These are phyloP conservation scores for Parus major DNA, from an alignment of 2,113 vertebrate species.

Conservation along the genomic window DNA sequence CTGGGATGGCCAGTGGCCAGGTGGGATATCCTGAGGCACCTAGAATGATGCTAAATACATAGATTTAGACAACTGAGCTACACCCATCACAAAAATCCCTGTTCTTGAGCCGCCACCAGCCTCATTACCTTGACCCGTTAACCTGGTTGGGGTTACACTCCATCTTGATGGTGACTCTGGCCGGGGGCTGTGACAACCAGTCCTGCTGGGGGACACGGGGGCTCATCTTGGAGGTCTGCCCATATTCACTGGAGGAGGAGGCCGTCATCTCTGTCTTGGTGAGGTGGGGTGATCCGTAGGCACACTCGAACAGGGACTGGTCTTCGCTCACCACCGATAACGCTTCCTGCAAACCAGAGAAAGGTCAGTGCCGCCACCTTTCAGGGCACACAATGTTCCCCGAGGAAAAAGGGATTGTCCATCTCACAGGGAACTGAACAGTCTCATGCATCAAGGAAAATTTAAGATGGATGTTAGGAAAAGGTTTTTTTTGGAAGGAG, in stretches of 20 bases:
- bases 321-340: slow-evolving; percentile 89
- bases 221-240: slow-evolving; percentile 87
- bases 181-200: slow-evolving; percentile 82
- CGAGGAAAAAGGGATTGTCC: neutral
- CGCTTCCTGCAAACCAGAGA: slow-evolving; percentile 78
- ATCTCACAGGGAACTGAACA: fast-evolving
- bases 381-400: neutral
- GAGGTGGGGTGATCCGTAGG: slow-evolving; percentile 84
- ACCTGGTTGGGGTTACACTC: slow-evolving; percentile 84
- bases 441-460: neutral
- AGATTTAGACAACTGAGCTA: neutral
- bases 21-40: neutral
- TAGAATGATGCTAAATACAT: neutral
- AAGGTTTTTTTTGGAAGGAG: too few relatives aligned
- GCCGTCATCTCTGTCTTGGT: slow-evolving; percentile 87
- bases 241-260: slow-evolving; percentile 86
- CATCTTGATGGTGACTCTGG: slow-evolving; percentile 89
- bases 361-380: neutral
- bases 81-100: neutral
- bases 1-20: neutral
- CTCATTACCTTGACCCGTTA: slow-evolving; percentile 84
- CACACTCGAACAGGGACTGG: slow-evolving; percentile 87
- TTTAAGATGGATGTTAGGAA: too few relatives aligned
- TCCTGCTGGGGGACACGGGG: slow-evolving; percentile 85
- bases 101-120: neutral